phyloP scores from a whole-genome alignment of 2,888 invertebrate species.

The Plebejus argus region DNA sequence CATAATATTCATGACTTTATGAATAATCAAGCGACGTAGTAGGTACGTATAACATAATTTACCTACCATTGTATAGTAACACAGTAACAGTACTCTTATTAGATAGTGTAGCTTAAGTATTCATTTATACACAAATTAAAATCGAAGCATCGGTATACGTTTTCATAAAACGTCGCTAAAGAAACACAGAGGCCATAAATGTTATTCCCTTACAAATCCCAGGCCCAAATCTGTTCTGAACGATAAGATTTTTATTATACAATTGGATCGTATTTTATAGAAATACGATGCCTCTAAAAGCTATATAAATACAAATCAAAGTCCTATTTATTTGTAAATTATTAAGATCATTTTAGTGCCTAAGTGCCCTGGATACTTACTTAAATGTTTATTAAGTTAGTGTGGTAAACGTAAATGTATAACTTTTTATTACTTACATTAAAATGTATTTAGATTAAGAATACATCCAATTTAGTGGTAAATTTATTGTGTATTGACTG shows the following conservation, averaged over 20 bases:
- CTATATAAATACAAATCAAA: neutral
- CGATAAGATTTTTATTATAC: slow-evolving; percentile 26
- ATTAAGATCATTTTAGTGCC: neutral
- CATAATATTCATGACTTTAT: slow-evolving; percentile 11
- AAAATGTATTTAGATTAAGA: too few species aligned
- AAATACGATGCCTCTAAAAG: neutral
- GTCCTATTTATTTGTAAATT: slow-evolving; percentile 1
- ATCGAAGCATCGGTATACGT: neutral
- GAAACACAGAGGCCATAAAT: slow-evolving; percentile 9
- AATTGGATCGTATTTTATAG: slow-evolving; percentile 22
- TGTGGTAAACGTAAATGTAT: too few species aligned
- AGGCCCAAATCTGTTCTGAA: neutral
- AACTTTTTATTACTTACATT: too few species aligned
- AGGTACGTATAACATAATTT: slow-evolving; percentile 1
- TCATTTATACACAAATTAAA: neutral
- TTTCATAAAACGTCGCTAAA: slow-evolving; percentile 1
- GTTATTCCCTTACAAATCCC: slow-evolving; percentile 19
- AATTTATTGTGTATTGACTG: too few species aligned
- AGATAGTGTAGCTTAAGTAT: too few species aligned
- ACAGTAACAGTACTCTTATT: neutral
- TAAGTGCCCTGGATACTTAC: too few species aligned
- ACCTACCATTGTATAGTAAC: neutral
- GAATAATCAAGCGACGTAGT: slow-evolving; percentile 10
- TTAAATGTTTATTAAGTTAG: too few species aligned
- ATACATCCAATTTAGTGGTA: too few species aligned